phyloP scores from a whole-genome alignment of 2,888 invertebrate species.

The Stratiomys singularior region DNA sequence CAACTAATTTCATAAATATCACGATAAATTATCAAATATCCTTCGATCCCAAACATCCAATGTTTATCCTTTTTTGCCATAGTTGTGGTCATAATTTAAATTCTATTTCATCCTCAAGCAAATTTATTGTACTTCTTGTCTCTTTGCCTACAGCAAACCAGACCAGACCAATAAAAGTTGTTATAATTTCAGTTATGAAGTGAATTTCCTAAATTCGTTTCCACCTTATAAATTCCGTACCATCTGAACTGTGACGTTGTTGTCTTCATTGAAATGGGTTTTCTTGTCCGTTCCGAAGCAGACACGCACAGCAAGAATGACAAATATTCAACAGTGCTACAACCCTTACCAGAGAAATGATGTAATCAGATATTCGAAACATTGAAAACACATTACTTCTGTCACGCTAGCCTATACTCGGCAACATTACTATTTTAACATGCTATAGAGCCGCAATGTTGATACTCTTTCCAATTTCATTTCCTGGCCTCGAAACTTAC shows the following conservation, averaged over 20 bases:
- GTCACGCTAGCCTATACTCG: conserved; percentile 1
- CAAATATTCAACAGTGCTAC: conserved; percentile 5
- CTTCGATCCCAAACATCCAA: too few relatives aligned
- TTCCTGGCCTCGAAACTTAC: conserved; percentile 27
- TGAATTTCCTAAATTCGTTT: conserved; percentile 13
- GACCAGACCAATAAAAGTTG: conserved; percentile 15
- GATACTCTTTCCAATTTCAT: conserved; percentile 8
- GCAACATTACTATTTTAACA: conserved; percentile 12
- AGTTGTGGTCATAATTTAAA: too few relatives aligned
- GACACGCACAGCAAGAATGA: neutral
- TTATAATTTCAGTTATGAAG: conserved; percentile 27
- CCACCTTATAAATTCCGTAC: conserved; percentile 1
- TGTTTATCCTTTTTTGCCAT: too few relatives aligned
- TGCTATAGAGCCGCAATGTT: neutral
- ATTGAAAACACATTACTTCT: conserved; percentile 31
- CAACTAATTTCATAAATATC: too few relatives aligned
- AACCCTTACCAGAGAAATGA: neutral
- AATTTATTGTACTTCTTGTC: too few relatives aligned
- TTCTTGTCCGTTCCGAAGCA: neutral
- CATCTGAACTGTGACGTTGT: conserved; percentile 1
- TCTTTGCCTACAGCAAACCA: too few relatives aligned
- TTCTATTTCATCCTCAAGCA: too few relatives aligned
- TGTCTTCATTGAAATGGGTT: conserved; percentile 28
- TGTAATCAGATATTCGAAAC: conserved; percentile 39
- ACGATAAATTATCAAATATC: too few relatives aligned